Evolutionary conservation across 2,113 vertebrate genomes (phyloP), one percentile per base, ranked within the genome.

Genomic region (Cervus canadensis): DNA sequence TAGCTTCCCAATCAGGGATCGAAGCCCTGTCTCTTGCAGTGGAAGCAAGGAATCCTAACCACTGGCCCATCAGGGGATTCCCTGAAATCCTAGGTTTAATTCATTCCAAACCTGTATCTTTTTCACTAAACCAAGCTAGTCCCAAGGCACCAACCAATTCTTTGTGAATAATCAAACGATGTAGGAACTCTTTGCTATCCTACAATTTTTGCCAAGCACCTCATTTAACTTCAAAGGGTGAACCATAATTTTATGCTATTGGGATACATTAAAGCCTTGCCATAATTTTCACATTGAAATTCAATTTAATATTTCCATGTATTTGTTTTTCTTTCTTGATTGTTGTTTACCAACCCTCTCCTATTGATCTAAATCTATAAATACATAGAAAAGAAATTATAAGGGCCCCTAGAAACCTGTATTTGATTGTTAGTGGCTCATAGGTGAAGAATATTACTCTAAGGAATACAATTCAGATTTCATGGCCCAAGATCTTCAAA

Each of bases 121-220:
- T 90, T 95, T 97, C 45, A 40, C 59, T 83, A 60, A 45, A 43
- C 83, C 60, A 93, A 71, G 50, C 26, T 88, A 95, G 19, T 54
- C 57, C 83, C 36, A 79, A 91, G 89, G 91, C 43, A 88, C 17
- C 21, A 86, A 12, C 56, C 67, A 91, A 45, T 30, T 17, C 45
- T 94, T 95, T 79, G 76, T 96, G 56, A 97, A 91, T 97, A 88
- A 97, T 96, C 93, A 92, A 95, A 95, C 33, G 78, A 45, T 50
- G 13, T 26, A 64, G 30, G 76, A 15, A 83, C 54, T 28, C 25
- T 92, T n/a, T 43, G 60, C 82, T 94, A 59, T 62, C 76, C 43
- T 43, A 43, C 57, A 89, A 54, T 93, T 95, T 96, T 94, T 94
- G 62, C 43, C n/a, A 86, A 33, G 40, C 36, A 78, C 33, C 28